Conservation (phyloP, 2,888 invertebrate species). For the Nasonovia ribisnigri region DNA sequence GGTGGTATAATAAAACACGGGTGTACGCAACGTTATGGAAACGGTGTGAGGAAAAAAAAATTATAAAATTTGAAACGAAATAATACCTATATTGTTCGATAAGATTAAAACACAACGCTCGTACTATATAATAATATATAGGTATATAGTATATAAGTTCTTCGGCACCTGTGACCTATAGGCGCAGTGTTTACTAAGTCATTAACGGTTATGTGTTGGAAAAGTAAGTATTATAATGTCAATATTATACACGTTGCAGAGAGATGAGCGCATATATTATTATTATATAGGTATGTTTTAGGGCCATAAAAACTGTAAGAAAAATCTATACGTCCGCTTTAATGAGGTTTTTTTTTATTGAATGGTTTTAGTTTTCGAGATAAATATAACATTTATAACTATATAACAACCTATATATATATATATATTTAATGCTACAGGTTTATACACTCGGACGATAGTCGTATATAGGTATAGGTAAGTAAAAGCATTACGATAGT, state of each 20-base stretch:
- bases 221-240: slow-evolving; percentile 27
- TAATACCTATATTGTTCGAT: not conserved
- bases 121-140: not conserved
- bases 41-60: not conserved
- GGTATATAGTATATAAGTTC: not conserved
- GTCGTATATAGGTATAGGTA: not conserved
- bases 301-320: not conserved
- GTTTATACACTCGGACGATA: not conserved
- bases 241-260: not conserved
- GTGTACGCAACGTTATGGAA: not conserved
- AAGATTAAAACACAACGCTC: not conserved
- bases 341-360: slow-evolving; percentile 25
- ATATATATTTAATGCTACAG: not conserved
- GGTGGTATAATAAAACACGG: not conserved
- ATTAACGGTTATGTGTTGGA: slow-evolving; percentile 18
- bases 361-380: slow-evolving; percentile 24
- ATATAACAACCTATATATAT: not conserved
- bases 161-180: not conserved
- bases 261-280: not conserved
- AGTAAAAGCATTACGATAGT: not conserved
- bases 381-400: slow-evolving; percentile 21
- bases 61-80: not conserved
- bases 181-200: not conserved
- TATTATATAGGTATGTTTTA: not conserved
- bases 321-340: not conserved